phyloP scores from a whole-genome alignment of 2,888 invertebrate genomes.

The Epinotia bilunana region DNA sequence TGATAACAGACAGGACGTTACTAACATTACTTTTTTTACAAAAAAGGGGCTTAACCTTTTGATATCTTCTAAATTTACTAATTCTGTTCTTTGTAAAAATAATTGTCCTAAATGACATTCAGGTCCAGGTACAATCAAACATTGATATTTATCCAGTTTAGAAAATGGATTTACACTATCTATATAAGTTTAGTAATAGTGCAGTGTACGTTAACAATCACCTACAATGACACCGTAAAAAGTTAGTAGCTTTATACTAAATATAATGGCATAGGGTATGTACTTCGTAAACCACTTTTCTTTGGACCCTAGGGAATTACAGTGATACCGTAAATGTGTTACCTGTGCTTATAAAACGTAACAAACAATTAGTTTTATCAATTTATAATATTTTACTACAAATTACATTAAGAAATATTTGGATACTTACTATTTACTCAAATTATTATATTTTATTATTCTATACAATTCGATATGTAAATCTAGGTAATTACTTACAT shows the following conservation, averaged over 20 bases:
- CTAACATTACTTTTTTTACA: too few species aligned
- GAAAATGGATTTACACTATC: conserved; percentile 1
- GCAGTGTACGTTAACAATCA: conserved; percentile 2
- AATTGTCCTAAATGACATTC: background rate
- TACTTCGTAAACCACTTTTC: conserved; percentile 23
- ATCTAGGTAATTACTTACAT: conserved; percentile 40
- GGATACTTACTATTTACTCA: background rate
- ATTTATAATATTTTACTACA: conserved; percentile 13
- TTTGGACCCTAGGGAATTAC: conserved; percentile 55
- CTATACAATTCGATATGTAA: conserved; percentile 20
- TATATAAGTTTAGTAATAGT: background rate
- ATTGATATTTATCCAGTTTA: conserved; percentile 3
- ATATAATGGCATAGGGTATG: conserved; percentile 19
- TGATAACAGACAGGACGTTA: too few species aligned
- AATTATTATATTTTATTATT: background rate
- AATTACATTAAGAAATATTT: conserved; percentile 22
- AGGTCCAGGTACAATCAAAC: conserved; percentile 4
- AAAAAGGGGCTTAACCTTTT: background rate
- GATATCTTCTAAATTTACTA: background rate
- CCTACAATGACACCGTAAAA: conserved; percentile 2
- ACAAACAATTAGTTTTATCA: conserved; percentile 9
- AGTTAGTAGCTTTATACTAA: conserved; percentile 22
- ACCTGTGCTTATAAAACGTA: conserved; percentile 4
- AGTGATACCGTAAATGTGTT: conserved; percentile 28
- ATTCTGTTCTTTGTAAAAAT: background rate